These are phyloP conservation scores for Picus viridis DNA, from an alignment of 2,797 vertebrate species.

Conservation along the genomic window DNA sequence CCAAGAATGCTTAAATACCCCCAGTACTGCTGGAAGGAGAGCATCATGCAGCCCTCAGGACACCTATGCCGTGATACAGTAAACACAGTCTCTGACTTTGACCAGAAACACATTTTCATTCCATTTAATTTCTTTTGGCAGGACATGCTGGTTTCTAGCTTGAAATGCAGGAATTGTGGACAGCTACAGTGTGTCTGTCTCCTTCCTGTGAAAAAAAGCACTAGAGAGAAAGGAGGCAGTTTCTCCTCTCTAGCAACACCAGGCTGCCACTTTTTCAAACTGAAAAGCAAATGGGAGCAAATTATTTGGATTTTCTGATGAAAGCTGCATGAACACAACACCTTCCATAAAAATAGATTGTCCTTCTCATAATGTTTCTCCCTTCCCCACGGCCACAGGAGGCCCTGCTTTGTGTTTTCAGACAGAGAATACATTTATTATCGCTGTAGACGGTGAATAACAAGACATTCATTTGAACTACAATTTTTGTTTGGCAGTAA, in stretches of 20 bases:
- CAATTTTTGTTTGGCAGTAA: not conserved
- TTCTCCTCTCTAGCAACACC: not conserved
- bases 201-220: not conserved
- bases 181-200: not conserved
- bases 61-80: not conserved
- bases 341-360: slow-evolving; percentile 24
- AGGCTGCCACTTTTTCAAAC: not conserved
- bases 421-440: not conserved
- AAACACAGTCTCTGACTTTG: not conserved
- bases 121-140: not conserved
- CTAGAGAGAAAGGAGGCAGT: not conserved
- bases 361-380: not conserved
- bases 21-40: not conserved
- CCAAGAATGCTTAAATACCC: not conserved
- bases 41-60: accelerated
- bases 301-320: slow-evolving; percentile 27
- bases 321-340: not conserved
- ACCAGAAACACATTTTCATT: not conserved
- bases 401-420: slow-evolving; percentile 16
- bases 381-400: not conserved
- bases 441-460: slow-evolving; percentile 4
- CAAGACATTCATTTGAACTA: not conserved
- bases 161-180: not conserved
- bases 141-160: not conserved
- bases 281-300: slow-evolving; percentile 14